Percentiles rank a stretch among this genome's conserved stretches.
phyloP scores from a whole-genome alignment of 1,140 invertebrate species.

The Sminthurinus signatus region DNA sequence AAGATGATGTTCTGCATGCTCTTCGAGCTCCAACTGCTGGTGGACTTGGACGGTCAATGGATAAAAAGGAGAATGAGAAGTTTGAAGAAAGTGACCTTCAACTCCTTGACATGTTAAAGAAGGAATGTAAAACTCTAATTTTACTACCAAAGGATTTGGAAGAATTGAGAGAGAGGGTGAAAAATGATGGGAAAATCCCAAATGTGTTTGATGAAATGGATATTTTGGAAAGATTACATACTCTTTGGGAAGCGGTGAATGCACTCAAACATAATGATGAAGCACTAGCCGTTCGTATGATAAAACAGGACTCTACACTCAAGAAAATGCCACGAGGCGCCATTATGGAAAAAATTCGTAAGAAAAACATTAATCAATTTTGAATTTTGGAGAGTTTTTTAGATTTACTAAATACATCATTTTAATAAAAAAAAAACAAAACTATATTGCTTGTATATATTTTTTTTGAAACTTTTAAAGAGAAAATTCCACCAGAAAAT shows the following conservation, averaged over 20 bases:
- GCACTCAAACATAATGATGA: slow-evolving; percentile 35
- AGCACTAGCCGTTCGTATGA: slow-evolving; percentile 21
- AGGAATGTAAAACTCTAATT: slow-evolving; percentile 11
- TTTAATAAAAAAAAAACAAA: not conserved
- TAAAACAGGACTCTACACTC: slow-evolving; percentile 23
- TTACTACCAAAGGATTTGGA: slow-evolving; percentile 17
- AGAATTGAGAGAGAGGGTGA: not conserved
- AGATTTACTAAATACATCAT: no score
- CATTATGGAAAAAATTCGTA: slow-evolving; percentile 24
- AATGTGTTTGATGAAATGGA: slow-evolving; percentile 30
- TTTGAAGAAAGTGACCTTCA: no score
- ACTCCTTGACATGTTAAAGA: not conserved
- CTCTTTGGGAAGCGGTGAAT: slow-evolving; percentile 34
- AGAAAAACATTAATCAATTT: no score
- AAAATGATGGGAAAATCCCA: slow-evolving; percentile 14
- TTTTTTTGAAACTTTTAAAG: slow-evolving; percentile 8
- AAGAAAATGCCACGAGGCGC: slow-evolving; percentile 21
- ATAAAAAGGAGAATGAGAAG: no score
- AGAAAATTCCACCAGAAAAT: slow-evolving; percentile 23
- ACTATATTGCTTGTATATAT: no score
- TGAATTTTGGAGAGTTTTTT: not conserved
- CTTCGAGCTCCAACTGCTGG: no score
- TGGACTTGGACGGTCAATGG: no score
- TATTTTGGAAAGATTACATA: slow-evolving; percentile 27
- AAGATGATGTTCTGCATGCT: slow-evolving; percentile 9